A percentile compares a stretch with the other conserved stretches of the same genome.
Conservation (phyloP, 2,113 vertebrate genomes). For the Procavia capensis region DNA sequence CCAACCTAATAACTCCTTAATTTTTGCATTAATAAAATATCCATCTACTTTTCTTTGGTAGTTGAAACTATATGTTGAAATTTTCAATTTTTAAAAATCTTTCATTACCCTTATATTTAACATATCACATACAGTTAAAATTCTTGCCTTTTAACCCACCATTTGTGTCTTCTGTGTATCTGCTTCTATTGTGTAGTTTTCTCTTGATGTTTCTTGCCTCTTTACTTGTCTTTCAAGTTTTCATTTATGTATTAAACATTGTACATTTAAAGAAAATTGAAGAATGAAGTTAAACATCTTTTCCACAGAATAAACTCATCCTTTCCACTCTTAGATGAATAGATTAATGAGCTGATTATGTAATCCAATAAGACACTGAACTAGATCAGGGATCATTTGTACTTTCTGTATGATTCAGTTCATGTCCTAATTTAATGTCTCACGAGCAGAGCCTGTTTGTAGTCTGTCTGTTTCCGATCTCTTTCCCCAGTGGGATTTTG, state of each 20-base stretch:
- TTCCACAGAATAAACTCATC: not conserved
- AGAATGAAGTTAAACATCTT: not conserved
- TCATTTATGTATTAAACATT: not conserved
- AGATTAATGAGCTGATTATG: not conserved
- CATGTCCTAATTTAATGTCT: not conserved
- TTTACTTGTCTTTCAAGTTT: constrained; percentile 3
- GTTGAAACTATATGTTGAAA: not conserved
- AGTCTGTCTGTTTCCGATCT: not conserved
- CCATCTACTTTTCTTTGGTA: not conserved
- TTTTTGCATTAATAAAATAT: not conserved
- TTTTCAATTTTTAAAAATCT: not conserved
- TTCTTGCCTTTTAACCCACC: not conserved
- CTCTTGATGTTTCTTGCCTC: not conserved
- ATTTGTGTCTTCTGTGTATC: not conserved
- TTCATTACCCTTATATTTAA: not conserved
- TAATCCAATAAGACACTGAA: not conserved
- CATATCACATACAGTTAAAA: not conserved
- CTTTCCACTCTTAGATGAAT: not conserved
- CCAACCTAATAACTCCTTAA: not conserved
- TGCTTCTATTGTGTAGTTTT: not conserved
- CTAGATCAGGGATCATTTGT: not conserved
- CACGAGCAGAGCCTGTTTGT: not conserved
- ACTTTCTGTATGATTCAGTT: not conserved
- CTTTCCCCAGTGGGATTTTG: not conserved
- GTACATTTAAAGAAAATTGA: not conserved